These are phyloP conservation scores for Proisotoma minuta DNA, from an alignment of 2,888 invertebrate genomes.

Conservation along the genomic window DNA sequence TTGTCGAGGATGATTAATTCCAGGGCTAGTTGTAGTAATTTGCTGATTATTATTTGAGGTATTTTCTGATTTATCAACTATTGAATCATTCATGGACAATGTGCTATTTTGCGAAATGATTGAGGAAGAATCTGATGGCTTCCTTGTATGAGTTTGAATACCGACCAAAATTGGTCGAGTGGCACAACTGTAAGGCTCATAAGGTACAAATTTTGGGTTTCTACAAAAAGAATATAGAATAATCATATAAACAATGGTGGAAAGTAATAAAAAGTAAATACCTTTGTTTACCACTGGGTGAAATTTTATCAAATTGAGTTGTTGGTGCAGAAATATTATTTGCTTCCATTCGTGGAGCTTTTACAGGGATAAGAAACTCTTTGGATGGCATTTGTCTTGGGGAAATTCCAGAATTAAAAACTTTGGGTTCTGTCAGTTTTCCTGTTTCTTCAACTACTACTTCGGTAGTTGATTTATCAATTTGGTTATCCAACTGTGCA, in stretches of 20 bases:
- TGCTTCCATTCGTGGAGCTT: slow-evolving; percentile 13
- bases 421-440: neutral
- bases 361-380: slow-evolving; percentile 38
- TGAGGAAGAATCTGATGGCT: slow-evolving; percentile 24
- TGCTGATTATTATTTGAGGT: no score
- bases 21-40: no score
- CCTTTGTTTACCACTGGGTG: slow-evolving; percentile 17
- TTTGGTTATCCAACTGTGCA: no score
- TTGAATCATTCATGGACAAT: neutral
- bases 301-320: neutral
- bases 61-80: no score
- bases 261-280: neutral
- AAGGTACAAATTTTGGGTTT: slow-evolving; percentile 46
- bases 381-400: slow-evolving; percentile 43
- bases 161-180: slow-evolving; percentile 39
- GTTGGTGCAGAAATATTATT: neutral
- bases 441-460: no score
- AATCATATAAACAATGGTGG: neutral
- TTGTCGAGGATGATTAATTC: no score
- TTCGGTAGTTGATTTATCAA: no score
- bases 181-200: slow-evolving; percentile 46
- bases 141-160: slow-evolving; percentile 18
- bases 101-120: slow-evolving; percentile 6
- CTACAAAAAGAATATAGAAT: slow-evolving; percentile 20
- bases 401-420: neutral